phyloP scores from a whole-genome alignment of 2,113 vertebrate genomes.

The Sprattus sprattus region DNA sequence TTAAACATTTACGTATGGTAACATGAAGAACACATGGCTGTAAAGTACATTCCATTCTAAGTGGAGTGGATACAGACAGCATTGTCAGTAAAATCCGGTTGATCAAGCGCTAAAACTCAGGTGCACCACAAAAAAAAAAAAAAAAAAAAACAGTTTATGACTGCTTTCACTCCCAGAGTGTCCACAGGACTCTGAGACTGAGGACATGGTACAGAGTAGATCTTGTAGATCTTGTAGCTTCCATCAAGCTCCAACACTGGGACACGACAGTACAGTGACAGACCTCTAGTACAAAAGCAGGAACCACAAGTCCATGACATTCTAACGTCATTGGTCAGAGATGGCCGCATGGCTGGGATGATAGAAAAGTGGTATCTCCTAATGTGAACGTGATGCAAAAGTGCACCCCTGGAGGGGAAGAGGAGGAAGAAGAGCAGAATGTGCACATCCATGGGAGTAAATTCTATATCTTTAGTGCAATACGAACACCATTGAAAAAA shows the following conservation, averaged over 20 bases:
- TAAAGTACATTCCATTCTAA: constrained; percentile 22
- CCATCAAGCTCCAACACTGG: constrained; percentile 20
- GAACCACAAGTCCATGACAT: constrained; percentile 30
- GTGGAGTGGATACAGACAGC: neutral
- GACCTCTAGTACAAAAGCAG: constrained; percentile 40
- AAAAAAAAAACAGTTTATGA: neutral
- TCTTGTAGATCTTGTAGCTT: constrained; percentile 27
- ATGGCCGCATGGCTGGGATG: constrained; percentile 27
- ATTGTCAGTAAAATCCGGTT: constrained; percentile 24
- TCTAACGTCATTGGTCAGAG: constrained; percentile 36
- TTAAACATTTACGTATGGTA: constrained; percentile 14
- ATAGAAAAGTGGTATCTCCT: constrained; percentile 30
- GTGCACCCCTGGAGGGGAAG: constrained; percentile 47
- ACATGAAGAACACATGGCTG: neutral
- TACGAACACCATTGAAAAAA: constrained; percentile 54
- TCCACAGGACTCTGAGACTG: neutral
- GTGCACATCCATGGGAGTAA: constrained; percentile 45
- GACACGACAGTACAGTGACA: constrained; percentile 28
- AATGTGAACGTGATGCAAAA: constrained; percentile 46
- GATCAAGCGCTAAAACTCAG: constrained; percentile 6
- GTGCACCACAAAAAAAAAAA: neutral
- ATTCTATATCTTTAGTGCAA: constrained; percentile 65
- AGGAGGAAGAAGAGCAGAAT: constrained; percentile 13
- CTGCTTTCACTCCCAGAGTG: neutral
- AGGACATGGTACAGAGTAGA: constrained; percentile 13